phyloP scores from a whole-genome alignment of 2,113 vertebrate species.

The Protobothrops mucrosquamatus region DNA sequence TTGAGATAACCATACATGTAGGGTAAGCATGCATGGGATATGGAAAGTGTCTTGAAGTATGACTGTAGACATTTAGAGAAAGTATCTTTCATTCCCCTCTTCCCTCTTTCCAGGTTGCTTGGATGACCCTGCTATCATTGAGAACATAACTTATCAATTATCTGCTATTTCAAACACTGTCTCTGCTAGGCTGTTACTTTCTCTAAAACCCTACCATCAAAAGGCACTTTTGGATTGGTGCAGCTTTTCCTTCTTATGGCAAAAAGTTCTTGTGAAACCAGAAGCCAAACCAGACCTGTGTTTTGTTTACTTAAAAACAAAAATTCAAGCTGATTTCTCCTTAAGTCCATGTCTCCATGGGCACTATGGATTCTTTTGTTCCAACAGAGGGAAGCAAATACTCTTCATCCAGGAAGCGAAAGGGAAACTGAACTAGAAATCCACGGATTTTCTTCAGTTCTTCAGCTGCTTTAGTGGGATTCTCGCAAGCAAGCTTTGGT shows the following conservation, averaged over 20 bases:
- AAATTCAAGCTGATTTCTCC: constrained; percentile 28
- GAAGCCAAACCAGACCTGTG: neutral
- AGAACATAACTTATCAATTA: constrained; percentile 14
- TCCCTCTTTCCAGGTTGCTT: neutral
- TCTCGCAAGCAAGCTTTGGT: constrained; percentile 77
- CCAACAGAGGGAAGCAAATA: constrained; percentile 90
- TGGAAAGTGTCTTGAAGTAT: neutral
- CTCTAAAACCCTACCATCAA: constrained; percentile 36
- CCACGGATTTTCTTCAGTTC: constrained; percentile 92
- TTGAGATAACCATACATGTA: neutral
- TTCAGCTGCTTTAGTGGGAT: constrained; percentile 80
- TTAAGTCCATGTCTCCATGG: constrained; percentile 97
- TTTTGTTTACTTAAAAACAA: neutral
- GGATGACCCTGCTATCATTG: neutral
- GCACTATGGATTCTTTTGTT: constrained; percentile 94
- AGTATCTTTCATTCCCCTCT: constrained; percentile 4
- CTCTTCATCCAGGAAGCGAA: constrained; percentile 87
- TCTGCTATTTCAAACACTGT: neutral
- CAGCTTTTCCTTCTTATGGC: constrained; percentile 16
- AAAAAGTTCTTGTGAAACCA: constrained; percentile 31
- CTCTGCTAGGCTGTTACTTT: constrained; percentile 11
- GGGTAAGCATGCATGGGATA: constrained; percentile 8
- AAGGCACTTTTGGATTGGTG: constrained; percentile 23
- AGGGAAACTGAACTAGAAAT: constrained; percentile 93
- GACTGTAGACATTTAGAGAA: constrained; percentile 34